Conservation (phyloP, 2,888 invertebrate genomes). For the Mylabris sibirica region DNA sequence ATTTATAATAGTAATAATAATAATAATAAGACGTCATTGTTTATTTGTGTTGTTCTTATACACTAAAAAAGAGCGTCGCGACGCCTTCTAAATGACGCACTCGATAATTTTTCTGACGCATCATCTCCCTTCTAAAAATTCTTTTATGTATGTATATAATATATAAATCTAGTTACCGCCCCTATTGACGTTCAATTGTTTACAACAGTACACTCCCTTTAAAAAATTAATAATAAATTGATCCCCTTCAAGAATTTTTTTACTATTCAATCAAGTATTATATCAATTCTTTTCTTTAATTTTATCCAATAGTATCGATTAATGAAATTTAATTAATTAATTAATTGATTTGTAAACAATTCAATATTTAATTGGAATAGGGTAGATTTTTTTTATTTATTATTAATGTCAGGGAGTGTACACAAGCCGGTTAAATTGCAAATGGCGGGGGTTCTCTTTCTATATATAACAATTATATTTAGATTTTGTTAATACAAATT, state of each 20-base stretch:
- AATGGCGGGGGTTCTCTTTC: slow-evolving; percentile 55
- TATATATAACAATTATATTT: slow-evolving; percentile 61
- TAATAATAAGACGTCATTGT: neutral
- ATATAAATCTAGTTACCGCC: slow-evolving; percentile 52
- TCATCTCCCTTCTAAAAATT: slow-evolving; percentile 30
- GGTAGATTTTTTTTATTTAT: neutral
- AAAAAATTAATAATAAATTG: slow-evolving; percentile 17
- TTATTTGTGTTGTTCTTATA: neutral
- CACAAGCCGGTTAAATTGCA: slow-evolving; percentile 57
- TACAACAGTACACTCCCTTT: slow-evolving; percentile 47
- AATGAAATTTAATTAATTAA: too few species aligned
- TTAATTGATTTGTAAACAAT: neutral
- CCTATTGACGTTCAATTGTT: slow-evolving; percentile 47
- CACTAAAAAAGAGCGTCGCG: slow-evolving; percentile 25
- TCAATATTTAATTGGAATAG: slow-evolving; percentile 8
- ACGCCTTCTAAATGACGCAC: slow-evolving; percentile 30
- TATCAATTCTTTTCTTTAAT: neutral
- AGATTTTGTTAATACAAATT: slow-evolving; percentile 50
- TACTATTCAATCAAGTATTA: neutral
- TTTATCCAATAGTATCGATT: too few species aligned
- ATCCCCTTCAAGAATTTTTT: neutral
- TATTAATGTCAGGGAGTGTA: slow-evolving; percentile 49
- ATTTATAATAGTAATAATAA: neutral
- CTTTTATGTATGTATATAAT: slow-evolving; percentile 36
- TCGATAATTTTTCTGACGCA: slow-evolving; percentile 39